Evolutionary conservation across 2,797 vertebrate species (phyloP), one percentile per base, ranked within the genome.

Genomic region (Mastacembelus armatus): DNA sequence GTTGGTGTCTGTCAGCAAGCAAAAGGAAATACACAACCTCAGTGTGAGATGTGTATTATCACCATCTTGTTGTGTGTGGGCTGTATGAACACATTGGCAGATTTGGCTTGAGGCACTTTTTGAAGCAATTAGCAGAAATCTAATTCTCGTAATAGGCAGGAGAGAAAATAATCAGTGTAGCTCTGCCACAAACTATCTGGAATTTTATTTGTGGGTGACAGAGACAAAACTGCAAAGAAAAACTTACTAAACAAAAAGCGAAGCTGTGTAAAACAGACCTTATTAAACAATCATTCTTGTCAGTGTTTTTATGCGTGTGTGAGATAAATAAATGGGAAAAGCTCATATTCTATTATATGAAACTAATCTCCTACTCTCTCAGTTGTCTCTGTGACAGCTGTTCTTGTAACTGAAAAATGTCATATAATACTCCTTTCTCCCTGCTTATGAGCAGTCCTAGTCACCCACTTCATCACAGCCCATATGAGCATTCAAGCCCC

Each of bases 101-200:
- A 78, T 83, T 57, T 82, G 62, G 74, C 80, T 74, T 2, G 0
- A 51, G 62, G 77, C 52, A 10, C 29, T 74, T 87, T 82, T 84
- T 83, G 66, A 87, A 80, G 78, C 80, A 86, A 84, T 88, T 86
- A 84, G 70, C 64, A 73, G 75, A 79, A 77, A 83, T 79, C 22
- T 36, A 69, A 65, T 80, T 80, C 58, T 78, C 71, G 64, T 70
- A 51, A 47, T 58, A 71, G 81, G 35, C 58, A 44, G 52, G 47
- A 59, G 52, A 70, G 74, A 55, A 60, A 63, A 65, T 51, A 67
- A 77, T 78, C 68, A 78, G 49, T n/a, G n/a, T n/a, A 58, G 32
- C 36, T 75, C 33, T 72, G 69, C 80, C 74, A 80, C 29, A 47
- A 69, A 48, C 43, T 54, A 9, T 71, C 36, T 36, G n/a, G 38